A percentile compares a stretch with the other conserved stretches of the same genome.
Evolutionary conservation across 2,888 invertebrate genomes (phyloP).

Genomic region (Torymus aiolomorphi): DNA sequence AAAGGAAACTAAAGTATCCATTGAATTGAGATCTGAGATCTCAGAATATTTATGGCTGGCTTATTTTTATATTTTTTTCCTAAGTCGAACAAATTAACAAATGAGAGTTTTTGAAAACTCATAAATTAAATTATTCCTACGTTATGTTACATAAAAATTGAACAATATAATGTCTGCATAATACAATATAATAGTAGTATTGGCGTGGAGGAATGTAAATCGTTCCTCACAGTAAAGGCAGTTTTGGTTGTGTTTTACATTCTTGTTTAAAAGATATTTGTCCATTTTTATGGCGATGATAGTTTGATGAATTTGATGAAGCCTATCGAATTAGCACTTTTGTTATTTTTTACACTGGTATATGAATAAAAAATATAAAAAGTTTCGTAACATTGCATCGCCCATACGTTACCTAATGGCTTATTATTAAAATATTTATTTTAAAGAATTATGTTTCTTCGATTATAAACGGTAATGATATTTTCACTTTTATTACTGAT

Average conservation of each 20-base stretch:
- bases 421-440: conserved; percentile 26
- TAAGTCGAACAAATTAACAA: conserved; percentile 48
- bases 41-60: conserved; percentile 37
- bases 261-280: conserved; percentile 10
- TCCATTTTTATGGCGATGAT: conserved; percentile 4
- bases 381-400: conserved; percentile 25
- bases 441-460: conserved; percentile 6
- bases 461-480: not conserved
- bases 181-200: conserved; percentile 32
- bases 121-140: conserved; percentile 46
- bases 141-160: conserved; percentile 41
- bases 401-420: conserved; percentile 17
- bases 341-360: conserved; percentile 1
- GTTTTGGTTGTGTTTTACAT: conserved; percentile 34
- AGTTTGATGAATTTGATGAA: not conserved
- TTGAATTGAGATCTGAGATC: conserved; percentile 63
- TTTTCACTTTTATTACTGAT: not conserved
- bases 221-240: conserved; percentile 57
- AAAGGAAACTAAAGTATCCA: conserved; percentile 37
- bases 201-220: conserved; percentile 57
- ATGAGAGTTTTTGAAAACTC: conserved; percentile 42
- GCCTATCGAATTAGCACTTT: not conserved
- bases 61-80: conserved; percentile 20
- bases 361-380: conserved; percentile 16
- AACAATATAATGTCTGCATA: conserved; percentile 43